Percentiles rank a stretch among this genome's conserved stretches.
Conservation (phyloP, 2,113 vertebrate genomes). For the Saguinus midas region DNA sequence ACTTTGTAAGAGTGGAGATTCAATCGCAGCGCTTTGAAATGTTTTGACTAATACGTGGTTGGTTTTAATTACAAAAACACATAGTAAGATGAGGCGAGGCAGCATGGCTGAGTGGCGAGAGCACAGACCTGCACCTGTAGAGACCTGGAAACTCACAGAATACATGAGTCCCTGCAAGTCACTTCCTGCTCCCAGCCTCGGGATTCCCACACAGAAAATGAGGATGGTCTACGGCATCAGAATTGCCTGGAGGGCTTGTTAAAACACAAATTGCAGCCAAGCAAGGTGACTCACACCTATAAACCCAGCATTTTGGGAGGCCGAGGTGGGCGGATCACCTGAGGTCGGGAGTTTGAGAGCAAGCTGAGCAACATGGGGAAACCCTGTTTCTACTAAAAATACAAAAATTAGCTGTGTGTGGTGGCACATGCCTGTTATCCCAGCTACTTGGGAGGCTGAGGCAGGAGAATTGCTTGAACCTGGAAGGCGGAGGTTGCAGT, state of each 20-base stretch:
- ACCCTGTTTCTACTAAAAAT: no score
- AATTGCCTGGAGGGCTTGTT: not conserved
- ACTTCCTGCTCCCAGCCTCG: not conserved
- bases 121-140: not conserved
- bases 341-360: no score
- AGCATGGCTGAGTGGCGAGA: not conserved
- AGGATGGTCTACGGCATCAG: not conserved
- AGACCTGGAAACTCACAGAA: accelerated
- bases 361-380: no score
- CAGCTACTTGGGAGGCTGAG: no score
- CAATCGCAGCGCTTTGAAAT: not conserved
- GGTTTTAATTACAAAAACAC: not conserved
- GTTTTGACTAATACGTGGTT: not conserved
- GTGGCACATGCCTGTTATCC: no score
- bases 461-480: no score
- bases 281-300: no score
- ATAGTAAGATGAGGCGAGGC: not conserved
- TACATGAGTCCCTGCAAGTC: not conserved
- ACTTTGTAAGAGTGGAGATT: not conserved
- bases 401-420: no score
- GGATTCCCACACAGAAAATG: no score
- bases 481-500: no score
- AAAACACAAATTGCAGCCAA: not conserved
- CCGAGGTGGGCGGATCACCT: no score
- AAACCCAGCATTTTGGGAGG: no score